These are phyloP conservation scores for Syrmaticus mikado DNA, from an alignment of 2,113 vertebrate species.

Conservation along the genomic window DNA sequence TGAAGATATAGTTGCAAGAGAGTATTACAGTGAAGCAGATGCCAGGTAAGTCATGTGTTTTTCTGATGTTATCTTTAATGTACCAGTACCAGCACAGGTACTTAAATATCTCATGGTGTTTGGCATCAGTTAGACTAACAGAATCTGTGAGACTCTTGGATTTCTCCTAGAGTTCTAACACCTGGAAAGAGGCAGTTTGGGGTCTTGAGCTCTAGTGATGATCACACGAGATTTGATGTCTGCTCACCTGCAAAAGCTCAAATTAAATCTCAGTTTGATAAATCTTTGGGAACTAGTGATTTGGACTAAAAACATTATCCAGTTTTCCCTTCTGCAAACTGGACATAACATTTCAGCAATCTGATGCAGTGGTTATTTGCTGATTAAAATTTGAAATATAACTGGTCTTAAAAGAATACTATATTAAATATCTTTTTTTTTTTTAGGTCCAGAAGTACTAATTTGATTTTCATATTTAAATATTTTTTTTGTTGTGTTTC, in stretches of 20 bases:
- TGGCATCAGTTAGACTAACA: constrained; percentile 53
- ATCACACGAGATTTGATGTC: background rate
- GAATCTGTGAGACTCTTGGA: background rate
- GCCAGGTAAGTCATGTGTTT: constrained; percentile 85
- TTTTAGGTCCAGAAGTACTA: background rate
- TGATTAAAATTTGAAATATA: background rate
- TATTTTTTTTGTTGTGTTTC: background rate
- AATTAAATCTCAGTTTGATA: background rate
- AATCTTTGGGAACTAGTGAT: background rate
- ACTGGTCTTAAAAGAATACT: background rate
- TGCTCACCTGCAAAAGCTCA: background rate
- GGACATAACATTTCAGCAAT: background rate
- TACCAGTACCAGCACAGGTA: background rate
- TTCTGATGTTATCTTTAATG: background rate
- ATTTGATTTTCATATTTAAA: constrained; percentile 21
- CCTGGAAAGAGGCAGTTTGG: background rate
- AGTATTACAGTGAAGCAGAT: constrained; percentile 94
- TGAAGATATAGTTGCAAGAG: constrained; percentile 93
- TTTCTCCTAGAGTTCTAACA: background rate
- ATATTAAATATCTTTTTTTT: background rate
- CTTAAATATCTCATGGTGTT: constrained; percentile 11
- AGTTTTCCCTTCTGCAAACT: background rate
- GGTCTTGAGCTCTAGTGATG: background rate
- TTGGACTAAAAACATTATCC: background rate
- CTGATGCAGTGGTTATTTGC: background rate